Conservation (phyloP, 2,888 invertebrate species). For the Amblyteles armatorius region DNA sequence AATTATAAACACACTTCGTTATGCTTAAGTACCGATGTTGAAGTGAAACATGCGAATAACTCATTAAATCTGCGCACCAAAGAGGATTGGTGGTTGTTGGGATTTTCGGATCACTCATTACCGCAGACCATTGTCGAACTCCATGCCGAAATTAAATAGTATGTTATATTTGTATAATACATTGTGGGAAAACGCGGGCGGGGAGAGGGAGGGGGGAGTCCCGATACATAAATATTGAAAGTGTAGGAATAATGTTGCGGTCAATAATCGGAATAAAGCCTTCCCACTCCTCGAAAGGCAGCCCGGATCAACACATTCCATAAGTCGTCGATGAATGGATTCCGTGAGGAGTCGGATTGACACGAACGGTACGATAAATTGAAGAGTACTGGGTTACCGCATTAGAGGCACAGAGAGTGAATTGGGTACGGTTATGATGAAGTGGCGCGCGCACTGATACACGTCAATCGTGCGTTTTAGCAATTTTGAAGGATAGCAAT, state of each 20-base stretch:
- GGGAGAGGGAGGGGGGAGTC: not conserved
- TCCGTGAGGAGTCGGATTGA: conserved; percentile 7
- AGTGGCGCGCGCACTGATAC: not conserved
- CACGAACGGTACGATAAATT: not conserved
- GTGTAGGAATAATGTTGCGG: not conserved
- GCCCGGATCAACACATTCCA: not conserved
- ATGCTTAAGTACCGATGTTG: not conserved
- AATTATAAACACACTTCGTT: not conserved
- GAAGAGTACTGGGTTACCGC: not conserved
- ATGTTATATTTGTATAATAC: too few species aligned
- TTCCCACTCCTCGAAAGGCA: not conserved
- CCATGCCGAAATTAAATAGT: not conserved
- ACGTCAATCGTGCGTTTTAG: conserved; percentile 53
- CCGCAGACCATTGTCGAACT: not conserved
- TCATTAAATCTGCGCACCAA: not conserved
- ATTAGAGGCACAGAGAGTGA: not conserved
- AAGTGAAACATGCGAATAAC: conserved; percentile 5
- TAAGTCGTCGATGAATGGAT: conserved; percentile 17
- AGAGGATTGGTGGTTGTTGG: not conserved
- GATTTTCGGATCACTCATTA: not conserved
- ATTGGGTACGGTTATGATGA: not conserved
- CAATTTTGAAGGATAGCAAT: conserved; percentile 58
- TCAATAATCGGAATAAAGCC: not conserved
- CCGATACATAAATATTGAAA: not conserved
- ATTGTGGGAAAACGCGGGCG: not conserved